Evolutionary conservation across 2,888 invertebrate genomes (phyloP).

Genomic region (Troides aeacus): DNA sequence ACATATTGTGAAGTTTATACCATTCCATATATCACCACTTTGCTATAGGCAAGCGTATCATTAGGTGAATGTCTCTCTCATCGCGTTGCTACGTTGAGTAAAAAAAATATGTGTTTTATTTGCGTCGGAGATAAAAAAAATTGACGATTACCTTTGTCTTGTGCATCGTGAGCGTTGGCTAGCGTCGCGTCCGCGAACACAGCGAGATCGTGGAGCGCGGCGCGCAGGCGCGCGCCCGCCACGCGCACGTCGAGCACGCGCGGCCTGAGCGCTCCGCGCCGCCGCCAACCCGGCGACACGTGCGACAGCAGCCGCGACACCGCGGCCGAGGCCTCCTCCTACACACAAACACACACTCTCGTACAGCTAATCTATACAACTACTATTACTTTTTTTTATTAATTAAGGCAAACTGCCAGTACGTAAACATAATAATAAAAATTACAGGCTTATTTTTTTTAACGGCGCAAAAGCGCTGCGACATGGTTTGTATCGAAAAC

Average conservation of each 20-base stretch:
- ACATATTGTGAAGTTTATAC: too few relatives aligned
- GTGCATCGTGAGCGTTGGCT: constrained; percentile 90
- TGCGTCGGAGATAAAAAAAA: not conserved
- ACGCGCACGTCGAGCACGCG: constrained; percentile 91
- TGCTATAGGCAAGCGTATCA: too few relatives aligned
- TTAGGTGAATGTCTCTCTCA: too few relatives aligned
- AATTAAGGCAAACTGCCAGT: too few relatives aligned
- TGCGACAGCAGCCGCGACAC: constrained; percentile 86
- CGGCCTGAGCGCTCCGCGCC: constrained; percentile 87
- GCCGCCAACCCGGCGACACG: constrained; percentile 90
- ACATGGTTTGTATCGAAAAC: too few relatives aligned
- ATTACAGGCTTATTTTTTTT: too few relatives aligned
- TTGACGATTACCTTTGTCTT: constrained; percentile 83
- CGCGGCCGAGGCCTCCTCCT: constrained; percentile 88
- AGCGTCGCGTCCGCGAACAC: constrained; percentile 94
- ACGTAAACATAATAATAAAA: too few relatives aligned
- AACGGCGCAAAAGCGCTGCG: too few relatives aligned
- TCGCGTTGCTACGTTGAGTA: too few relatives aligned
- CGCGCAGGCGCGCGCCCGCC: constrained; percentile 87
- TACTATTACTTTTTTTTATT: too few relatives aligned
- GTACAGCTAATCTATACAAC: not conserved
- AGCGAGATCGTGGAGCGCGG: constrained; percentile 91
- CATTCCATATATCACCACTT: too few relatives aligned
- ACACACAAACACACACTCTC: constrained; percentile 6
- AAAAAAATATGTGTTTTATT: too few relatives aligned